Evolutionary conservation across 1,140 invertebrate genomes (phyloP).

Genomic region (Gerris buenoi): DNA sequence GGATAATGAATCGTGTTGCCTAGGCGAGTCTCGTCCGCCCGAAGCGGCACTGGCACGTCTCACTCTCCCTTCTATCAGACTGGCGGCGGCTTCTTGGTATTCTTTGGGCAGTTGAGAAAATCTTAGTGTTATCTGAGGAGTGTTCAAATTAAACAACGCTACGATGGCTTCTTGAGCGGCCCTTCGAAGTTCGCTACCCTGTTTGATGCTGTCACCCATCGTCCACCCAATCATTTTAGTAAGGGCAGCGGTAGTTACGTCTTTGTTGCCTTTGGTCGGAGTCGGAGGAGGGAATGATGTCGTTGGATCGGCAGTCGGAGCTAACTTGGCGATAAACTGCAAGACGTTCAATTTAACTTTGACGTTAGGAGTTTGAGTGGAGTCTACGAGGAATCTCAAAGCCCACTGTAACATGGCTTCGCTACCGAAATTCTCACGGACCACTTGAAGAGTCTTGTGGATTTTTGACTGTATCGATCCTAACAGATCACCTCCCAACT

Average conservation of each 20-base stretch:
- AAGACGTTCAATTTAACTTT: constrained; percentile 66
- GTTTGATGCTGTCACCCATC: constrained; percentile 44
- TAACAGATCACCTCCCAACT: constrained; percentile 76
- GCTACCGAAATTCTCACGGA: constrained; percentile 36
- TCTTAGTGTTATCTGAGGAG: constrained; percentile 68
- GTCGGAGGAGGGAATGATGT: constrained; percentile 27
- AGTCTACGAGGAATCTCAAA: constrained; percentile 63
- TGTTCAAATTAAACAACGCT: constrained; percentile 77
- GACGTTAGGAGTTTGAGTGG: constrained; percentile 75
- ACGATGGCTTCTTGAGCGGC: constrained; percentile 64
- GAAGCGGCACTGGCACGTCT: constrained; percentile 27
- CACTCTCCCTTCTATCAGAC: constrained; percentile 69
- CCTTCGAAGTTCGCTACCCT: constrained; percentile 51
- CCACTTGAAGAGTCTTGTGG: constrained; percentile 66
- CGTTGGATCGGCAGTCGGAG: constrained; percentile 35
- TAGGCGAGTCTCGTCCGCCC: constrained; percentile 9
- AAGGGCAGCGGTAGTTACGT: constrained; percentile 41
- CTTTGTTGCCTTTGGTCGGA: constrained; percentile 31
- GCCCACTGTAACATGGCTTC: constrained; percentile 15
- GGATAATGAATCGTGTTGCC: constrained; percentile 15
- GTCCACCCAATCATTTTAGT: constrained; percentile 38
- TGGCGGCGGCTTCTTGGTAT: constrained; percentile 62
- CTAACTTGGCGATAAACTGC: constrained; percentile 55
- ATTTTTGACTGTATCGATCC: constrained; percentile 81
- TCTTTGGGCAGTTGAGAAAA: constrained; percentile 66